Evolutionary conservation across 2,888 invertebrate species (phyloP).

Genomic region (Junonia oenone): DNA sequence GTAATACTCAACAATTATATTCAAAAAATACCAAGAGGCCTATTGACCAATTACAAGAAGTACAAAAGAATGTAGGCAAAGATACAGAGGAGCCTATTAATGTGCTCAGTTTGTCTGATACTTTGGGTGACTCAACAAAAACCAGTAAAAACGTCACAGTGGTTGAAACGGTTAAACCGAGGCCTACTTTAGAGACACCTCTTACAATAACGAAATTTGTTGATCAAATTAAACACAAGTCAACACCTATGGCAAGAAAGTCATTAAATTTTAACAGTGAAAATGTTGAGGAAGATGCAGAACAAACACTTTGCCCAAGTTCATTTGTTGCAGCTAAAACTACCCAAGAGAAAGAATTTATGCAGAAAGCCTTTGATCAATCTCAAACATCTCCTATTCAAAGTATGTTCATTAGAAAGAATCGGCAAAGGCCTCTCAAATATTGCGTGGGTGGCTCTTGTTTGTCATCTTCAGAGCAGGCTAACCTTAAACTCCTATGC

Average conservation of each 20-base stretch:
- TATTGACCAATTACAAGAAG: constrained; percentile 14
- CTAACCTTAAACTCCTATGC: constrained; percentile 50
- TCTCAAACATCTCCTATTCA: constrained; percentile 39
- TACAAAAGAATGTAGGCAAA: background rate
- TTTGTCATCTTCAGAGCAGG: constrained; percentile 42
- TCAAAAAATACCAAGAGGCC: constrained; percentile 14
- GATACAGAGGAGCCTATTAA: constrained; percentile 32
- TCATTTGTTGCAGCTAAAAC: constrained; percentile 45
- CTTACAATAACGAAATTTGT: constrained; percentile 58
- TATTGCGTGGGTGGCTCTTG: constrained; percentile 59
- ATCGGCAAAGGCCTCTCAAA: constrained; percentile 30
- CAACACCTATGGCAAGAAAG: constrained; percentile 64
- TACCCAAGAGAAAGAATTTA: constrained; percentile 62
- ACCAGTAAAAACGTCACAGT: constrained; percentile 41
- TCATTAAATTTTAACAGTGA: constrained; percentile 55
- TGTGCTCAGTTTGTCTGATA: constrained; percentile 48
- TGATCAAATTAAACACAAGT: constrained; percentile 57
- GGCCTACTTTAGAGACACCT: constrained; percentile 51
- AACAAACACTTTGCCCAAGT: constrained; percentile 53
- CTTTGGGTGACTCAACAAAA: constrained; percentile 37
- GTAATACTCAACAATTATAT: constrained; percentile 24
- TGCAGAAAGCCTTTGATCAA: constrained; percentile 59
- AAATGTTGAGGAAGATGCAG: constrained; percentile 40
- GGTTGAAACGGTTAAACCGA: constrained; percentile 33
- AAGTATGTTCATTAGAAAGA: constrained; percentile 31